Percentiles rank a stretch among this genome's conserved stretches.
Evolutionary conservation across 1,140 invertebrate genomes (phyloP).

Genomic region (Caenorhabditis brenneri): DNA sequence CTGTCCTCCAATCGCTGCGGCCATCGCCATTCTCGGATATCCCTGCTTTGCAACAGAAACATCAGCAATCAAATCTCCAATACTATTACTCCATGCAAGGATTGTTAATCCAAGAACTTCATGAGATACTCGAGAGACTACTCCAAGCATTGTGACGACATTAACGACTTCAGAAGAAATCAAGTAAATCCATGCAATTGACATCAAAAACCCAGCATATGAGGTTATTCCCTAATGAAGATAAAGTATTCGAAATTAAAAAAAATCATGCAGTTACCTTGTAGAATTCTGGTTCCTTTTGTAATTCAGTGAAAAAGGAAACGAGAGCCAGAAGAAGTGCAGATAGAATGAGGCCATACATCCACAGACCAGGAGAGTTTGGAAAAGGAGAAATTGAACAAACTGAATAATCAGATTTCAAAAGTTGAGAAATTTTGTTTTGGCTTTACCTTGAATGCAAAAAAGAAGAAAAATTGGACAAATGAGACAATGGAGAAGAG

Average conservation of each 20-base stretch:
- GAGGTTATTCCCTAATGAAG: slow-evolving; percentile 68
- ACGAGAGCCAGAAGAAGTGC: slow-evolving; percentile 53
- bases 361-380: slow-evolving; percentile 57
- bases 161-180: slow-evolving; percentile 78
- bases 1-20: slow-evolving; percentile 79
- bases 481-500: slow-evolving; percentile 75
- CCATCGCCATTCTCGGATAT: slow-evolving; percentile 78
- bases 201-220: slow-evolving; percentile 77
- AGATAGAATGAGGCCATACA: slow-evolving; percentile 59
- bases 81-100: slow-evolving; percentile 79
- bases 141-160: slow-evolving; percentile 73
- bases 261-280: slow-evolving; percentile 50
- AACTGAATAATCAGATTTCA: slow-evolving; percentile 55
- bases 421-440: not conserved
- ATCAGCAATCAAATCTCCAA: slow-evolving; percentile 79
- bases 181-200: slow-evolving; percentile 78
- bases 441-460: slow-evolving; percentile 46
- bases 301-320: slow-evolving; percentile 54
- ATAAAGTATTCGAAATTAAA: not conserved
- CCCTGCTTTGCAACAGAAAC: slow-evolving; percentile 76
- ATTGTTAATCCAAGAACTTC: slow-evolving; percentile 78
- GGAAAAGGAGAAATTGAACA: slow-evolving; percentile 49
- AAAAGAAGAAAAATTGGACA: slow-evolving; percentile 73
- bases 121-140: slow-evolving; percentile 63
- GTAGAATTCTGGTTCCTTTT: slow-evolving; percentile 61